Evolutionary conservation across 2,888 invertebrate species (phyloP).

Genomic region (Schizaphis graminum): DNA sequence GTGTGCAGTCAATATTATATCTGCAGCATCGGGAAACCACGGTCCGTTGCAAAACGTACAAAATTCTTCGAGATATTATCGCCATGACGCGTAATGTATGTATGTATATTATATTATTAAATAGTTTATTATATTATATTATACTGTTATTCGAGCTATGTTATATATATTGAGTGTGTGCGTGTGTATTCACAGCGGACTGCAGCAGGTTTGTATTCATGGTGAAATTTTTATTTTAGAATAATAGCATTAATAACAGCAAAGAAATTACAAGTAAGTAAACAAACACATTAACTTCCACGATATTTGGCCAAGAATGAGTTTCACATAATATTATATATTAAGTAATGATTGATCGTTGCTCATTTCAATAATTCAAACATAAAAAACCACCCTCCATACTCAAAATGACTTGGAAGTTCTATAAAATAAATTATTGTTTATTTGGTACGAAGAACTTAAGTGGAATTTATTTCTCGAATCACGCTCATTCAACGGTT

Average conservation of each 20-base stretch:
- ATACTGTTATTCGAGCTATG: not conserved
- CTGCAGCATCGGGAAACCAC: not conserved
- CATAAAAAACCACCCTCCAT: not conserved
- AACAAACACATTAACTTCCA: not conserved
- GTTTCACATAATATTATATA: not conserved
- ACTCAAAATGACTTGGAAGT: not conserved
- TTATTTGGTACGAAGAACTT: not conserved
- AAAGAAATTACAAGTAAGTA: not conserved
- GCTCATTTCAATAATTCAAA: not conserved
- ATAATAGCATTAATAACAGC: not conserved
- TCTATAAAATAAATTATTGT: not conserved
- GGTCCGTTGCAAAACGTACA: not conserved
- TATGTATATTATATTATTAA: not conserved
- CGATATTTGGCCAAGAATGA: not conserved
- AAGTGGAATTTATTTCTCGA: not conserved
- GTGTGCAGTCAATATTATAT: constrained; percentile 13
- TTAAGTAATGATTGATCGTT: not conserved
- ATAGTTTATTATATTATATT: not conserved
- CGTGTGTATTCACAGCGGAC: too few relatives aligned
- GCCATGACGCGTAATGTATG: not conserved
- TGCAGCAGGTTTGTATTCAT: not conserved
- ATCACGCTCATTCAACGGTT: not conserved
- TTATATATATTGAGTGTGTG: not conserved
- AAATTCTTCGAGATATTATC: constrained; percentile 24
- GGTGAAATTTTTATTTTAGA: not conserved